Conservation (phyloP, 2,888 invertebrate species). For the Drosophila phalerata region DNA sequence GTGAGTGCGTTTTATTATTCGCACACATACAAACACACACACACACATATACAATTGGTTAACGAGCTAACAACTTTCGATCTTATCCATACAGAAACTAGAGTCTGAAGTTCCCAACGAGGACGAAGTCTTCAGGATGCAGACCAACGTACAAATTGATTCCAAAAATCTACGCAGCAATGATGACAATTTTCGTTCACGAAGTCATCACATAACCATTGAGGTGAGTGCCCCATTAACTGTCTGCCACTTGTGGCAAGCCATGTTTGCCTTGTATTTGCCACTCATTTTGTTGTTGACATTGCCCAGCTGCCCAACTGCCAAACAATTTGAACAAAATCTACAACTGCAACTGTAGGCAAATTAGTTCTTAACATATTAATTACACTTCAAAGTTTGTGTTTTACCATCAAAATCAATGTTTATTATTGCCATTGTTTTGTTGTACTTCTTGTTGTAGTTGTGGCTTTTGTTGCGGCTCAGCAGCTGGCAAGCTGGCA, state of each 20-base stretch:
- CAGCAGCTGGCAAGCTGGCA: conserved; percentile 6
- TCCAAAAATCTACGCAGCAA: conserved; percentile 89
- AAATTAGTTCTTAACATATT: conserved; percentile 52
- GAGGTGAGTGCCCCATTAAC: conserved; percentile 82
- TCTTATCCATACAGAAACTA: conserved; percentile 8
- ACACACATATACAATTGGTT: conserved; percentile 9
- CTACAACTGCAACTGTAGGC: conserved; percentile 17
- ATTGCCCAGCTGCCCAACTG: neutral
- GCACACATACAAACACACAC: neutral
- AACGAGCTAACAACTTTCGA: conserved; percentile 12
- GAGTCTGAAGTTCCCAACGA: neutral
- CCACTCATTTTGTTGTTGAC: neutral
- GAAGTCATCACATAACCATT: conserved; percentile 85
- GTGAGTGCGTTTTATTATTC: conserved; percentile 29
- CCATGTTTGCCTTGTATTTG: neutral
- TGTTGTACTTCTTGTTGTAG: neutral
- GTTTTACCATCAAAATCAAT: conserved; percentile 44
- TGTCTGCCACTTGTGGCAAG: conserved; percentile 23
- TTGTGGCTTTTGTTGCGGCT: conserved; percentile 11
- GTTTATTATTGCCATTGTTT: conserved; percentile 35
- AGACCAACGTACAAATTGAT: conserved; percentile 92
- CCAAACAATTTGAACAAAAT: neutral
- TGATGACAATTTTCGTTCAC: conserved; percentile 87
- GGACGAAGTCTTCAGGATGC: conserved; percentile 86
- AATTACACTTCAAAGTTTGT: conserved; percentile 58